These are phyloP conservation scores for Anniella stebbinsi DNA, from an alignment of 2,797 vertebrate species.

Conservation along the genomic window DNA sequence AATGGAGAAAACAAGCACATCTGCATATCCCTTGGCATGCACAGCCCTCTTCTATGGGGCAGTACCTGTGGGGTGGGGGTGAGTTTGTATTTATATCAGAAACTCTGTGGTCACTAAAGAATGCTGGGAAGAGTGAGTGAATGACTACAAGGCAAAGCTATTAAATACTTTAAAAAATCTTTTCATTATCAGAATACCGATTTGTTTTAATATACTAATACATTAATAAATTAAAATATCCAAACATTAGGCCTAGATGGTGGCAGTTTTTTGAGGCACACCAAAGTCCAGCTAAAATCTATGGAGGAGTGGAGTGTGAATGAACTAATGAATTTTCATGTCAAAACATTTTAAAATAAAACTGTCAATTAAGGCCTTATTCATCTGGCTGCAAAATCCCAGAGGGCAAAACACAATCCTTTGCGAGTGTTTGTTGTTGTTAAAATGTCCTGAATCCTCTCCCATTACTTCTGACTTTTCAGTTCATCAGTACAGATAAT, in stretches of 20 bases:
- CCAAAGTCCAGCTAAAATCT: conserved; percentile 44
- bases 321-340: conserved; percentile 55
- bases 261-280: conserved; percentile 17
- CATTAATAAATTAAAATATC: background rate
- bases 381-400: conserved; percentile 40
- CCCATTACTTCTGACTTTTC: conserved; percentile 56
- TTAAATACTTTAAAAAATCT: background rate
- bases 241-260: conserved; percentile 11
- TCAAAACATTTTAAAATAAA: conserved; percentile 53
- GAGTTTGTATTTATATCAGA: background rate
- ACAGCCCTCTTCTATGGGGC: background rate
- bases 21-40: background rate
- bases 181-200: background rate
- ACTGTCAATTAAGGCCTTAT: conserved; percentile 37
- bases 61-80: background rate
- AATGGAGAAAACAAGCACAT: background rate
- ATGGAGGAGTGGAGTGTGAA: conserved; percentile 26
- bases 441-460: conserved; percentile 58
- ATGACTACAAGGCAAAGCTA: background rate
- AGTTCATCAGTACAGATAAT: conserved; percentile 46
- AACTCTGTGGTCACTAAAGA: background rate
- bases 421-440: conserved; percentile 23
- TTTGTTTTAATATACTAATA: conserved; percentile 17
- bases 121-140: background rate
- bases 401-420: conserved; percentile 54